Evolutionary conservation across 2,888 invertebrate species (phyloP).

Genomic region (Pristionchus mayeri): DNA sequence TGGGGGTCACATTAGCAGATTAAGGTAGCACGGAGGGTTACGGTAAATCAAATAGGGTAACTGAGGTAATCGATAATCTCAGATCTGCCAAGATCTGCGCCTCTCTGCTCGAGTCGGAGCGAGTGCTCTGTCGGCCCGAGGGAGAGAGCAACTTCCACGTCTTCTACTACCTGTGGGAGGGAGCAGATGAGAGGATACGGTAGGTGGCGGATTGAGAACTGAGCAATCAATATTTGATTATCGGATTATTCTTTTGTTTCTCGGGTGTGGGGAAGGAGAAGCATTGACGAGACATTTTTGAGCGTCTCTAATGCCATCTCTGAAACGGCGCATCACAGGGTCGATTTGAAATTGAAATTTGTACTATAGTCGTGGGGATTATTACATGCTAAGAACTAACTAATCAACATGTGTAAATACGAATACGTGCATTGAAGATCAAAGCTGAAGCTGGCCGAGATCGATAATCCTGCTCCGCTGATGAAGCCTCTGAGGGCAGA

Average conservation of each 20-base stretch:
- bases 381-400: too few relatives aligned
- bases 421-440: too few relatives aligned
- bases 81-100: slow-evolving; percentile 76
- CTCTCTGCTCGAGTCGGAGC: slow-evolving; percentile 86
- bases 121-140: slow-evolving; percentile 84
- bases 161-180: slow-evolving; percentile 85
- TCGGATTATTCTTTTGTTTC: too few relatives aligned
- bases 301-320: background rate
- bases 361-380: too few relatives aligned
- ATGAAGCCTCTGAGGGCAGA: slow-evolving; percentile 85
- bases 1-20: background rate
- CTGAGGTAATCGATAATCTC: slow-evolving; percentile 37
- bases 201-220: slow-evolving; percentile 13
- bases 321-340: background rate
- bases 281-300: background rate
- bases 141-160: slow-evolving; percentile 85
- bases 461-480: slow-evolving; percentile 87
- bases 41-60: background rate
- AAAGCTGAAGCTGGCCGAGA: slow-evolving; percentile 87
- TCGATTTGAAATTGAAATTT: background rate
- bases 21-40: background rate
- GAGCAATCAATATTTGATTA: background rate
- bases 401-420: too few relatives aligned
- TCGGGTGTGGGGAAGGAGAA: too few relatives aligned
- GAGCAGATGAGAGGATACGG: slow-evolving; percentile 76